These are phyloP conservation scores for Diprion similis DNA, from an alignment of 1,140 invertebrate genomes.

Conservation along the genomic window DNA sequence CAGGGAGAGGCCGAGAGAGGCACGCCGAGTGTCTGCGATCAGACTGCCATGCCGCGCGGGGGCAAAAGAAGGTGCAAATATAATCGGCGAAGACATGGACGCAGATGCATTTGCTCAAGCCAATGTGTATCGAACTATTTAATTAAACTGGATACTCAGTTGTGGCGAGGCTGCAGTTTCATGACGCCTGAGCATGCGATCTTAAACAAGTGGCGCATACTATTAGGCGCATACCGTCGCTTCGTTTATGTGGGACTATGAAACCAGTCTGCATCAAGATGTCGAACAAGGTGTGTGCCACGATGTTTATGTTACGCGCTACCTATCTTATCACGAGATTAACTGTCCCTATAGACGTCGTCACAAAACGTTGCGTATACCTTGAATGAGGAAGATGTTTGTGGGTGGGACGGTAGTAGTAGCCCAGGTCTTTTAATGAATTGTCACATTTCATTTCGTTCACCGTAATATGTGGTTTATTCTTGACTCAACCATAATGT, in stretches of 20 bases:
- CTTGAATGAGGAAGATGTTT: not conserved
- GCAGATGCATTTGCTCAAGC: too few species aligned
- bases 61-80: too few species aligned
- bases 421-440: too few species aligned
- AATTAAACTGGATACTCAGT: not conserved
- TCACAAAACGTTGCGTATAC: not conserved
- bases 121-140: not conserved
- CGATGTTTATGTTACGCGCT: not conserved
- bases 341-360: not conserved
- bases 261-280: constrained; percentile 3
- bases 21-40: too few species aligned
- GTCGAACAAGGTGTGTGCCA: not conserved
- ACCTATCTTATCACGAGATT: not conserved
- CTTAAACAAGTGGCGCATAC: constrained; percentile 8
- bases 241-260: not conserved
- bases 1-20: too few species aligned
- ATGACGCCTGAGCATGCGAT: constrained; percentile 6
- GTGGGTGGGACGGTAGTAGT: not conserved
- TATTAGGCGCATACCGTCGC: not conserved
- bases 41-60: too few species aligned
- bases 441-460: too few species aligned
- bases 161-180: not conserved
- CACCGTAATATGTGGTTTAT: too few species aligned
- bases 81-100: too few species aligned
- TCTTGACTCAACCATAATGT: too few species aligned